These are phyloP conservation scores for Amorpha juglandis DNA, from an alignment of 2,888 invertebrate species.

Conservation along the genomic window DNA sequence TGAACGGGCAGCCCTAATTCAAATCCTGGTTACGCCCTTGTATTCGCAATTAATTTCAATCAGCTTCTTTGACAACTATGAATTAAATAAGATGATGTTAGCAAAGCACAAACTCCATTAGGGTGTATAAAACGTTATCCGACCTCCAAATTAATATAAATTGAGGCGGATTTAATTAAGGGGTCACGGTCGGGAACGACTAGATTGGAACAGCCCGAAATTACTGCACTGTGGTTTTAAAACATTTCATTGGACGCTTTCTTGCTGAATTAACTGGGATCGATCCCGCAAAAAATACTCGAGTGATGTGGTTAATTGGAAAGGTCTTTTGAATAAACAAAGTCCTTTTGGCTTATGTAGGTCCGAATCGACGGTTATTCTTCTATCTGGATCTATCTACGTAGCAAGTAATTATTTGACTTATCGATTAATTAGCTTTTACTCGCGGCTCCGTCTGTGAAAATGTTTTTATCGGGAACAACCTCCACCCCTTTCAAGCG, in stretches of 20 bases:
- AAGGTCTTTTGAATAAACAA: too few species aligned
- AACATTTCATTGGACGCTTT: slow-evolving; percentile 4
- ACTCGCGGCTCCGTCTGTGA: too few species aligned
- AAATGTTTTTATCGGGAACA: too few species aligned
- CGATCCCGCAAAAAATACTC: background rate
- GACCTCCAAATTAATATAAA: slow-evolving; percentile 51
- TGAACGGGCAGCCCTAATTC: too few species aligned
- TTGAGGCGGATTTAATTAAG: slow-evolving; percentile 46
- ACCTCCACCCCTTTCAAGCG: too few species aligned
- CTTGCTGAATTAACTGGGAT: background rate
- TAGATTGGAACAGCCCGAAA: background rate
- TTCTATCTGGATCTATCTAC: too few species aligned
- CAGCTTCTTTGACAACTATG: background rate
- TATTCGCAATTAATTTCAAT: background rate
- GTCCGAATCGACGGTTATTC: too few species aligned
- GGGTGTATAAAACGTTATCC: slow-evolving; percentile 38
- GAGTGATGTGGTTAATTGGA: background rate
- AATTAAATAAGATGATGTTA: slow-evolving; percentile 1
- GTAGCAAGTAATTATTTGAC: too few species aligned
- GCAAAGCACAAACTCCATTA: slow-evolving; percentile 38
- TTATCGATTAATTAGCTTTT: too few species aligned
- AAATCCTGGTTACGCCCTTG: too few species aligned
- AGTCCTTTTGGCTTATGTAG: too few species aligned
- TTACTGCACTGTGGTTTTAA: slow-evolving; percentile 4
- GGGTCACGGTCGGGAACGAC: slow-evolving; percentile 33